Evolutionary conservation across 2,113 vertebrate species (phyloP).

Genomic region (Stigmatopora nigra): DNA sequence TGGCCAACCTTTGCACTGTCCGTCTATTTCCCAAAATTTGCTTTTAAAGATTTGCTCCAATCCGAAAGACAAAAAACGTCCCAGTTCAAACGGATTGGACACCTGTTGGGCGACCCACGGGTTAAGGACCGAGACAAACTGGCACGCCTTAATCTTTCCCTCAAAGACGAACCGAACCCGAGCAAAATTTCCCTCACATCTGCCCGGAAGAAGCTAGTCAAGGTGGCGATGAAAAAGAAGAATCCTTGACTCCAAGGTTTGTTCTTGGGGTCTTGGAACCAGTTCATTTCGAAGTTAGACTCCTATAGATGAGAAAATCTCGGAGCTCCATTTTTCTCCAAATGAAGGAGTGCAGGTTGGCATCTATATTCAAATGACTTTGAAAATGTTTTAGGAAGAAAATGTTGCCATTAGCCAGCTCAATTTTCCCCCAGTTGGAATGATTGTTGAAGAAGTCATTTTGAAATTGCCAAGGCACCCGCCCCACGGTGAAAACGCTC

Average conservation of each 20-base stretch:
- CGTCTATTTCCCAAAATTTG: too few species aligned
- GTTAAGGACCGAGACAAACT: too few species aligned
- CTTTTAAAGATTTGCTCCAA: too few species aligned
- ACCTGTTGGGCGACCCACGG: too few species aligned
- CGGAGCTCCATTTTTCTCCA: not conserved
- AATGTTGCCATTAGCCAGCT: not conserved
- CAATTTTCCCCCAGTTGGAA: not conserved
- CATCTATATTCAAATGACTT: not conserved
- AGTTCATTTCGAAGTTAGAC: too few species aligned
- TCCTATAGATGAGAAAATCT: not conserved
- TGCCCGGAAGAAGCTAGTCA: constrained; percentile 29
- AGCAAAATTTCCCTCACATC: not conserved
- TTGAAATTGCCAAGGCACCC: not conserved
- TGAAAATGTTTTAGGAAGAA: constrained; percentile 1
- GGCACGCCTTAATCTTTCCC: not conserved
- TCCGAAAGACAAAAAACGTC: too few species aligned
- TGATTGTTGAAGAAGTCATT: not conserved
- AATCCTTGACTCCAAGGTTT: constrained; percentile 38
- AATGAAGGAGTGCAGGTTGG: not conserved
- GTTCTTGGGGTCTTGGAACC: not conserved
- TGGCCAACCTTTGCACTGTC: too few species aligned
- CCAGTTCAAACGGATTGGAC: too few species aligned
- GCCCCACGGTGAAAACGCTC: not conserved
- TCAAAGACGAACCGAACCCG: not conserved
- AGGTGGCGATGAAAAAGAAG: constrained; percentile 40